phyloP scores from a whole-genome alignment of 1,140 invertebrate genomes.

The Temnothorax curvispinosus region DNA sequence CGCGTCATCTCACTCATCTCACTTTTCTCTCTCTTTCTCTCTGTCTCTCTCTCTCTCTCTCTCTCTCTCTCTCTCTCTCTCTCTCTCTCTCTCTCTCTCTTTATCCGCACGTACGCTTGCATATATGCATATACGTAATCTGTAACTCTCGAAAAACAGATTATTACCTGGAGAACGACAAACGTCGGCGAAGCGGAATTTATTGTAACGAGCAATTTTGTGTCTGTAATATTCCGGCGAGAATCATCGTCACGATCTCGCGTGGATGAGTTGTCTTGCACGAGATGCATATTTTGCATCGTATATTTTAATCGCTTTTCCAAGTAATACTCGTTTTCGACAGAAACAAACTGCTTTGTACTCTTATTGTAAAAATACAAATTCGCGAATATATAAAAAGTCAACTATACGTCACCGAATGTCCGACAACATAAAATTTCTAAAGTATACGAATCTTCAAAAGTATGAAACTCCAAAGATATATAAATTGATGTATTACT shows the following conservation, averaged over 20 bases:
- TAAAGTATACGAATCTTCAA: background rate
- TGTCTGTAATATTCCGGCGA: background rate
- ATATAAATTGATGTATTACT: background rate
- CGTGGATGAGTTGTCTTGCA: background rate
- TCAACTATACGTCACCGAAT: too few species aligned
- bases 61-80: background rate
- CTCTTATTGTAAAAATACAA: background rate
- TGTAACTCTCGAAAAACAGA: constrained; percentile 42
- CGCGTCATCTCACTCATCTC: background rate
- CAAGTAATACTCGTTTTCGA: background rate
- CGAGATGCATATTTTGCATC: background rate
- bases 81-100: background rate
- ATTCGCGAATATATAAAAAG: background rate
- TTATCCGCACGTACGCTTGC: background rate
- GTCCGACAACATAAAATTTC: background rate
- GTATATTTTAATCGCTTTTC: constrained; percentile 8
- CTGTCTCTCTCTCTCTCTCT: background rate
- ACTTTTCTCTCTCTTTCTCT: too few species aligned
- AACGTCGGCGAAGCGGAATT: constrained; percentile 27
- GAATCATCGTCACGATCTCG: constrained; percentile 20
- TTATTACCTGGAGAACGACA: constrained; percentile 34
- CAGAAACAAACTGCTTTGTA: background rate
- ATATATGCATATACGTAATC: too few species aligned
- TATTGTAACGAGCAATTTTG: constrained; percentile 43
- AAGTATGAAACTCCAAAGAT: background rate